Evolutionary conservation across 2,113 vertebrate species (phyloP).

Genomic region (Odocoileus hemionus): DNA sequence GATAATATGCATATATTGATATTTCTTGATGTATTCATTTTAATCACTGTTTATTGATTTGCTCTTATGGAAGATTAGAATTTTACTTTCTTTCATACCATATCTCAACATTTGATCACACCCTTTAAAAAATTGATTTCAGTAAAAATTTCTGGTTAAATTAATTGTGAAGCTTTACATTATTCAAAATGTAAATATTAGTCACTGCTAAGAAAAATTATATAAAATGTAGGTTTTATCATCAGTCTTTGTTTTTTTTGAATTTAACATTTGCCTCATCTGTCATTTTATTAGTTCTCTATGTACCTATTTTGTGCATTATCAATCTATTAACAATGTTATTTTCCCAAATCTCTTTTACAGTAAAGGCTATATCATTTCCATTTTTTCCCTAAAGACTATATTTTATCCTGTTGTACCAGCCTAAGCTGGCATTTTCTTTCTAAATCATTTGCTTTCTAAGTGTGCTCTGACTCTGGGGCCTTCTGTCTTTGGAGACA

Average conservation of each 20-base stretch:
- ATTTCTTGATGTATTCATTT: not conserved
- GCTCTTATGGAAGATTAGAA: not conserved
- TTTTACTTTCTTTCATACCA: not conserved
- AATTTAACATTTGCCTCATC: not conserved
- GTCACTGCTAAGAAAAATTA: not conserved
- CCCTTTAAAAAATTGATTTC: not conserved
- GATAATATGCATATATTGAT: not conserved
- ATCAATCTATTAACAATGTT: not conserved
- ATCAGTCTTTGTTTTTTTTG: not conserved
- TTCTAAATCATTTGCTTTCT: not conserved
- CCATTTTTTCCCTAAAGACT: not conserved
- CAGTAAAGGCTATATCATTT: not conserved
- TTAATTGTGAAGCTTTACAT: not conserved
- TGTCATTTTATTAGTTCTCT: not conserved
- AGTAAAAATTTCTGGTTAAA: not conserved
- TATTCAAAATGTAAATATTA: not conserved
- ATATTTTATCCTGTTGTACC: not conserved
- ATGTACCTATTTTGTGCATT: not conserved
- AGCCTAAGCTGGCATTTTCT: not conserved
- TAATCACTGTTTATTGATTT: not conserved
- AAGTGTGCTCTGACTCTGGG: not conserved
- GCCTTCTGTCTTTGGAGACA: not conserved
- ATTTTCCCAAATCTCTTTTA: not conserved
- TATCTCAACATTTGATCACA: not conserved
- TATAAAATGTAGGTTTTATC: not conserved